phyloP scores from a whole-genome alignment of 1,140 invertebrate genomes.

The Meloidogyne exigua region DNA sequence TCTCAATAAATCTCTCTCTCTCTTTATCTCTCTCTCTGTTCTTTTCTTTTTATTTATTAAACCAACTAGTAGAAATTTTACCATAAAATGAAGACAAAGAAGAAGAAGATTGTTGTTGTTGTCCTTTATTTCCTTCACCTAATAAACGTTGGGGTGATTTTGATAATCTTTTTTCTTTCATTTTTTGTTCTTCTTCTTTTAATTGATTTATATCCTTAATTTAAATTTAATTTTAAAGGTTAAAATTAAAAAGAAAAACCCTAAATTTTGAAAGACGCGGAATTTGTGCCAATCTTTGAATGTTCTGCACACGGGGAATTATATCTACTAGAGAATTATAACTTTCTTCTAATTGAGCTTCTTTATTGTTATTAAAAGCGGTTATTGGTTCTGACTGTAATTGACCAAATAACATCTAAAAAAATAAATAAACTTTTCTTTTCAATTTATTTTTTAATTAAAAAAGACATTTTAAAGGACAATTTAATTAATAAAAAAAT shows the following conservation, averaged over 20 bases:
- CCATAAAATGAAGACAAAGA: conserved; percentile 34
- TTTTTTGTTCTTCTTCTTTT: neutral
- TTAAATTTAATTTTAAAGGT: neutral
- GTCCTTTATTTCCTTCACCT: neutral
- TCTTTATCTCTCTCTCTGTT: neutral
- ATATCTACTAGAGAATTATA: conserved; percentile 32
- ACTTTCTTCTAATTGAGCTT: conserved; percentile 15
- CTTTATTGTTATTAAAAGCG: conserved; percentile 17
- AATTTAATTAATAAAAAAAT: no score
- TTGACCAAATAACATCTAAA: conserved; percentile 40
- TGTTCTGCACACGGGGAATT: conserved; percentile 26
- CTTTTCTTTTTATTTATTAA: conserved; percentile 21
- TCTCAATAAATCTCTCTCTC: neutral
- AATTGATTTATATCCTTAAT: conserved; percentile 18
- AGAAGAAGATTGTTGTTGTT: conserved; percentile 8
- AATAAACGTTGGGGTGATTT: neutral
- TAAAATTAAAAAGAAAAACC: conserved; percentile 6
- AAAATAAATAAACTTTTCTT: no score
- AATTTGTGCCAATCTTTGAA: conserved; percentile 35
- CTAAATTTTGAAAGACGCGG: conserved; percentile 38
- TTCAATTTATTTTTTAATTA: no score
- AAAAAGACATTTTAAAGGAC: no score
- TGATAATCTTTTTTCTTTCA: neutral
- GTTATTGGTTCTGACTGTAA: conserved; percentile 37
- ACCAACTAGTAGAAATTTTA: conserved; percentile 35